These are phyloP conservation scores for Pseudococcus jackbeardsleyi DNA, from an alignment of 2,888 invertebrate species.

Conservation along the genomic window DNA sequence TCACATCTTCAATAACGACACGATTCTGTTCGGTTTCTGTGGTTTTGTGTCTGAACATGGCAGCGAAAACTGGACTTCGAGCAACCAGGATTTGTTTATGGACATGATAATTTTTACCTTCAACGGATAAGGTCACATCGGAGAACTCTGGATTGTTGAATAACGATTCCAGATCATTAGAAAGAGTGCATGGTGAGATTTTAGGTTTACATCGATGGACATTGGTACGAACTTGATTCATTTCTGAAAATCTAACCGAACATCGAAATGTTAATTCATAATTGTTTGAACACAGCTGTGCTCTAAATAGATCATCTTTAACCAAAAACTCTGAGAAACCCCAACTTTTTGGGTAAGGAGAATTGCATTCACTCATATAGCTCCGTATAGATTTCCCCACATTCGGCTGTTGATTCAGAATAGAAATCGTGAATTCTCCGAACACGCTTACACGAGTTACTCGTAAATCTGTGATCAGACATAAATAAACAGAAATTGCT, in stretches of 20 bases:
- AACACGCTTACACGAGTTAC: no score
- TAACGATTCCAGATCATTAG: neutral
- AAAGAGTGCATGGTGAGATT: neutral
- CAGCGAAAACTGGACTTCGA: neutral
- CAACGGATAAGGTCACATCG: neutral
- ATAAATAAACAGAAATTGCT: no score
- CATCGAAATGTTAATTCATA: neutral
- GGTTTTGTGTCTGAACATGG: neutral
- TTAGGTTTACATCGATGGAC: neutral
- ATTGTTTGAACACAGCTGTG: no score
- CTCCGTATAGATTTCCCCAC: no score
- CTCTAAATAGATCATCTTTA: no score
- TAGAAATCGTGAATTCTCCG: no score
- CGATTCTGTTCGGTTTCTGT: neutral
- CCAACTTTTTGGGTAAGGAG: no score
- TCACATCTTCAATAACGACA: neutral
- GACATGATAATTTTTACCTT: neutral
- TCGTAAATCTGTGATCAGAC: no score
- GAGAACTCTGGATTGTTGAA: neutral
- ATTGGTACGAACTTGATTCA: neutral
- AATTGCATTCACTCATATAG: no score
- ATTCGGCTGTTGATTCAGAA: no score
- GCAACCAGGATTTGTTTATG: neutral
- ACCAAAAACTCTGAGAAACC: no score
- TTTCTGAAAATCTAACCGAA: neutral